A percentile compares a stretch with the other conserved stretches of the same genome.
phyloP scores from a whole-genome alignment of 2,113 vertebrate genomes.

The Cichladusa arquata region DNA sequence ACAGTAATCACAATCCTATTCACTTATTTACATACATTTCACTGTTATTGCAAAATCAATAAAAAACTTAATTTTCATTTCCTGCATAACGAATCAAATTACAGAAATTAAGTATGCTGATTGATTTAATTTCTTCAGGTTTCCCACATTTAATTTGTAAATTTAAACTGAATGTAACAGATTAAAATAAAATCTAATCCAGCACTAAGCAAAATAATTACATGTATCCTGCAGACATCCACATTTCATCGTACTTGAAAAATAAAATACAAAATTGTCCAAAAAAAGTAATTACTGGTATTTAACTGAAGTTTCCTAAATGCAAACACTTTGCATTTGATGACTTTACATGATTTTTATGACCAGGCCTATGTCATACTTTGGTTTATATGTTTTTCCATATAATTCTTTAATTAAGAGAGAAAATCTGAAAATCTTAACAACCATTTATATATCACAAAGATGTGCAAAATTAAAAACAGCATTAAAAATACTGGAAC shows the following conservation, averaged over 20 bases:
- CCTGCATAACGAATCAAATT: not conserved
- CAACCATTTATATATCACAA: not conserved
- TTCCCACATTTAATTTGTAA: not conserved
- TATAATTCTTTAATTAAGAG: not conserved
- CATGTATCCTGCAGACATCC: not conserved
- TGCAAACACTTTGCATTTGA: not conserved
- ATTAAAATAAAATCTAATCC: slow-evolving; percentile 11
- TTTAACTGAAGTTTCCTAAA: not conserved
- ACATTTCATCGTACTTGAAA: not conserved
- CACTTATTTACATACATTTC: not conserved
- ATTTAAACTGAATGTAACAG: not conserved
- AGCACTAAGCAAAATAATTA: not conserved
- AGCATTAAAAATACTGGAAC: not conserved
- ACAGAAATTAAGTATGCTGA: not conserved
- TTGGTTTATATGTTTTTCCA: not conserved
- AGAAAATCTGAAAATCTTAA: not conserved
- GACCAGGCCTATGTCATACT: not conserved
- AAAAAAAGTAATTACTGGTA: not conserved
- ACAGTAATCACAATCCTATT: not conserved
- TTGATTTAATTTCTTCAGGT: not conserved
- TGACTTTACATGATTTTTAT: not conserved
- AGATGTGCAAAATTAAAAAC: not conserved
- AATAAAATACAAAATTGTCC: not conserved
- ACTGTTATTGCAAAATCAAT: not conserved
- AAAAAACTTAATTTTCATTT: not conserved